These are phyloP conservation scores for Lethrus apterus DNA, from an alignment of 1,140 invertebrate species.

Conservation along the genomic window DNA sequence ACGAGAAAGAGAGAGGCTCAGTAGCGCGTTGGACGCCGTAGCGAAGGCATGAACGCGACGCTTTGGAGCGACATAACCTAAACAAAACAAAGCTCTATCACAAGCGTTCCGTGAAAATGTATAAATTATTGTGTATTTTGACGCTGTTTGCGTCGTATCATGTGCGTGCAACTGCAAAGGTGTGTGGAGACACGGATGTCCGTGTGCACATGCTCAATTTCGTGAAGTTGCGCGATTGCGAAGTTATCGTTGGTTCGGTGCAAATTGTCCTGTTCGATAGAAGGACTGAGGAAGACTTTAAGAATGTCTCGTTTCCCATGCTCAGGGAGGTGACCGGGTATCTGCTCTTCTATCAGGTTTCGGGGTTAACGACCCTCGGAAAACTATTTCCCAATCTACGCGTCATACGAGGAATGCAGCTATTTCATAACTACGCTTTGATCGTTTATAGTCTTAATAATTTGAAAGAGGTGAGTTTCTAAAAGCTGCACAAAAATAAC, in stretches of 20 bases:
- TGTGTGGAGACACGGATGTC: conserved; percentile 6
- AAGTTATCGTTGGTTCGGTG: conserved; percentile 52
- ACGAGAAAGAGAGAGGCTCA: too few relatives aligned
- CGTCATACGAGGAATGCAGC: conserved; percentile 79
- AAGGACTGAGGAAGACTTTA: conserved; percentile 39
- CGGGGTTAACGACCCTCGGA: conserved; percentile 67
- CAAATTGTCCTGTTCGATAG: conserved; percentile 54
- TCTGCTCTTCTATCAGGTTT: conserved; percentile 66
- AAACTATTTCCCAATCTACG: conserved; percentile 88
- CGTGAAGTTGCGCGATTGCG: conserved; percentile 24
- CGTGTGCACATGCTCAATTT: conserved; percentile 1
- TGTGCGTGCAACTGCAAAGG: neutral
- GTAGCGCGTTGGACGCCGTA: too few relatives aligned
- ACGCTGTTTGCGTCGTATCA: too few relatives aligned
- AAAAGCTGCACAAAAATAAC: too few relatives aligned
- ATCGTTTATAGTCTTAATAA: too few relatives aligned
- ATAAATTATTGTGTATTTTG: too few relatives aligned
- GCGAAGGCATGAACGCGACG: too few relatives aligned
- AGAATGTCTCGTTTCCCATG: conserved; percentile 54
- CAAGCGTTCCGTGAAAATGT: too few relatives aligned
- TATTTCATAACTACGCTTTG: too few relatives aligned
- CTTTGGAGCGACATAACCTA: too few relatives aligned
- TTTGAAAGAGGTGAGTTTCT: too few relatives aligned
- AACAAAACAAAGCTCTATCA: too few relatives aligned
- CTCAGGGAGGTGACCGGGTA: conserved; percentile 61